phyloP scores from a whole-genome alignment of 2,888 invertebrate genomes.

The Orthosia incerta region DNA sequence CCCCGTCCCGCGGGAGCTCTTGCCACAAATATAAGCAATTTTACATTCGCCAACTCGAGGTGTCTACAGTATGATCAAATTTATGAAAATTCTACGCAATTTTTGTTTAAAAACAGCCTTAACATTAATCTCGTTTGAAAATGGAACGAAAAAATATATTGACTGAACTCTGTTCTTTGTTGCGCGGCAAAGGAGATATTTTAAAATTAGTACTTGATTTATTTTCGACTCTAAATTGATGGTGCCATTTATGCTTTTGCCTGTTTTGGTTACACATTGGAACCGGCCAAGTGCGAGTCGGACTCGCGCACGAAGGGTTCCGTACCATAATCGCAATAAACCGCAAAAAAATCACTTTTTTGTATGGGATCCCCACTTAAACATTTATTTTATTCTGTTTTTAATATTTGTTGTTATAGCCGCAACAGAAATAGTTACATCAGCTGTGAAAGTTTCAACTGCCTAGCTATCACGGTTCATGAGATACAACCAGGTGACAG shows the following conservation, averaged over 20 bases:
- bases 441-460: too few relatives aligned
- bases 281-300: too few relatives aligned
- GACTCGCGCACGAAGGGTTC: too few relatives aligned
- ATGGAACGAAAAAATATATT: conserved; percentile 60
- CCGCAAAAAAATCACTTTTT: too few relatives aligned
- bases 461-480: too few relatives aligned
- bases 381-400: too few relatives aligned
- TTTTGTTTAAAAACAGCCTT: conserved; percentile 56
- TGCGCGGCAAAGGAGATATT: conserved; percentile 41
- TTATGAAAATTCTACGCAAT: conserved; percentile 62
- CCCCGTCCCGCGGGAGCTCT: conserved; percentile 71
- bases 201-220: conserved; percentile 51
- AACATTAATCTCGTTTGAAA: conserved; percentile 54
- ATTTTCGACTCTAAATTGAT: conserved; percentile 19
- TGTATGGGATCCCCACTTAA: too few relatives aligned
- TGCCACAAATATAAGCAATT: conserved; percentile 71
- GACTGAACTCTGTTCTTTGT: conserved; percentile 52
- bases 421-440: too few relatives aligned
- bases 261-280: neutral
- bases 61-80: conserved; percentile 50
- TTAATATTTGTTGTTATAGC: too few relatives aligned
- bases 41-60: conserved; percentile 64
- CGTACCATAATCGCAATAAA: too few relatives aligned
- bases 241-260: conserved; percentile 5
- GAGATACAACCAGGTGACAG: too few relatives aligned